Base-by-base conservation (phyloP, 2,888 invertebrate species). In the Pherbina coryleti region DNA sequence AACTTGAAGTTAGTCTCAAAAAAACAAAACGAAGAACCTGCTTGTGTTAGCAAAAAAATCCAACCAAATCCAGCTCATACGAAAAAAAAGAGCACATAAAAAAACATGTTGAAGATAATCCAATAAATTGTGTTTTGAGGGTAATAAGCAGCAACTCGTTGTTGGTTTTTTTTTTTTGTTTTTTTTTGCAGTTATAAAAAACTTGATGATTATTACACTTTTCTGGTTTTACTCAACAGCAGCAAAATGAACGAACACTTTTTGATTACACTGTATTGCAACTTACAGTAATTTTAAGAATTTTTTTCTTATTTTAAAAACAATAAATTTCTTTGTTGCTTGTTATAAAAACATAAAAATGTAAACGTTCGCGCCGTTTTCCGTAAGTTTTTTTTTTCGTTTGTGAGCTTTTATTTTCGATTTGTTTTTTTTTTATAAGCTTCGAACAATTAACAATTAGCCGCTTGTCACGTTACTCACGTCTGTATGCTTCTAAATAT, bases 401-500 rank as follows among this genome's bases (percentile, higher is more conserved):
- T 60, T 55, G 19, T 55, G 7, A 22, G 3, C 28, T 60, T 28
- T 3, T 17, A 60, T 28, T 60, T 25, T 25, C 9, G 8, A 11
- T 25, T 69, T 51, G 19, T 25, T 69, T 37, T 28, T 28, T 22
- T 57, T 57, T 66, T 66, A 19, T 28, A n/a, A 19, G 4, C 37
- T 37, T 17, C 14, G 44, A 67, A 14, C 31, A 28, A 5, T 49
- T 37, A n/a, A n/a, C n/a, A n/a, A n/a, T 73, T 74, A n/a, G 19
- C 1, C 31, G 28, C 74, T 51, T 31, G 44, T 66, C 49, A 37
- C 53, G 67, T 55, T 71, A n/a, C 44, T 11, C 67, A 84, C 87
- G 86, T 85, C 87, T 80, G 81, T 79, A 84, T 86, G 82, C 83
- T 77, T 83, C 81, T 71, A 82, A 85, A 84, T 83, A 83, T 82